Conservation (phyloP, 2,797 vertebrate genomes). For the Vespertilio murinus region DNA sequence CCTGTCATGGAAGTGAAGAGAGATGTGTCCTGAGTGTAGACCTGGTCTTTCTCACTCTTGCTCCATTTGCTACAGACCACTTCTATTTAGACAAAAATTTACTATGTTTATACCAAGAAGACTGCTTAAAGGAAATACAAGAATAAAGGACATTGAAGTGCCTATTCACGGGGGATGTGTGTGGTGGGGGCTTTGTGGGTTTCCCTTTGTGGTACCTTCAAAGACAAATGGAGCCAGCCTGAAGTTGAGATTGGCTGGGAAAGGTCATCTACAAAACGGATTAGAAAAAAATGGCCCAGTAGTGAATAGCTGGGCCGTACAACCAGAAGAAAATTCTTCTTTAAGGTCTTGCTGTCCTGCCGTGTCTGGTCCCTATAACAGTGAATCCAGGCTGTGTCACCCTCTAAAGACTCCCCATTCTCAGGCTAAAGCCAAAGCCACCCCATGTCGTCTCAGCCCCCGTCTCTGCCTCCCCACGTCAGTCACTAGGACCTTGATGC, state of each 20-base stretch:
- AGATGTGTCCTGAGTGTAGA: not conserved
- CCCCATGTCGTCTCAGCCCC: accelerated
- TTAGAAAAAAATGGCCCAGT: not conserved
- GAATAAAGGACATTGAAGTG: not conserved
- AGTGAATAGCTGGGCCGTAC: no score
- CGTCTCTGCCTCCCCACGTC: not conserved
- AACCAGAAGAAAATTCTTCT: not conserved
- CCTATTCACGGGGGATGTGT: not conserved
- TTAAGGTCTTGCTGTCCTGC: not conserved
- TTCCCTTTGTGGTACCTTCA: not conserved
- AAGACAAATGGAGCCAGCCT: not conserved
- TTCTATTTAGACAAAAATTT: not conserved
- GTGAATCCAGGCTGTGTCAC: not conserved
- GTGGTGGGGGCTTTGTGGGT: not conserved
- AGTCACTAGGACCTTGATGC: not conserved
- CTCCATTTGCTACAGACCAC: not conserved
- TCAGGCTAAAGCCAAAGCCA: not conserved
- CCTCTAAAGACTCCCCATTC: not conserved
- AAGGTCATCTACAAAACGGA: not conserved
- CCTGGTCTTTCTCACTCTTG: not conserved
- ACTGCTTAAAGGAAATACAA: not conserved
- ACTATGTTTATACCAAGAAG: not conserved
- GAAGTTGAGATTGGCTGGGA: not conserved
- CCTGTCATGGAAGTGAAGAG: not conserved
- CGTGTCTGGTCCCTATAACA: not conserved